A percentile compares a stretch with the other conserved stretches of the same genome.
Evolutionary conservation across 2,888 invertebrate genomes (phyloP).

Genomic region (Stenotaenia linearis): DNA sequence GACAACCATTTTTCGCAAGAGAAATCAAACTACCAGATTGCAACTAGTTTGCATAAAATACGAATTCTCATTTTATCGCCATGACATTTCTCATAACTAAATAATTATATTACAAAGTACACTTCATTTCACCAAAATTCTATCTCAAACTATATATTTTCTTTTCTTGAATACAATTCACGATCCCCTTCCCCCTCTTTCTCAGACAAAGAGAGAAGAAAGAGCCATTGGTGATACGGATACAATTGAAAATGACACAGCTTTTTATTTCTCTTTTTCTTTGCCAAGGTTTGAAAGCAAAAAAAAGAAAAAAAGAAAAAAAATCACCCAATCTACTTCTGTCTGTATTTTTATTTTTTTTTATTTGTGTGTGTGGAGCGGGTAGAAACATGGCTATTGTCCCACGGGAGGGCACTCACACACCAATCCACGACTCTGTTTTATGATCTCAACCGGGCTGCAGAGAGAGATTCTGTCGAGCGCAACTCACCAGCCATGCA

Average conservation of each 20-base stretch:
- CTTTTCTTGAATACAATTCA: background rate
- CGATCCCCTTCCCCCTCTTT: background rate
- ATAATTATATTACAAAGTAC: background rate
- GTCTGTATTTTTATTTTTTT: background rate
- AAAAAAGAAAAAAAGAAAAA: background rate
- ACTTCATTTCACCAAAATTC: background rate
- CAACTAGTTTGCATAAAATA: background rate
- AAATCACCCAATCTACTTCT: background rate
- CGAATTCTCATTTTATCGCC: background rate
- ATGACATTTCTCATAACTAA: background rate
- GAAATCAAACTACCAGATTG: background rate
- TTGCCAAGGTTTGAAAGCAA: background rate
- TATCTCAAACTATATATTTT: background rate
- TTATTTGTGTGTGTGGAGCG: background rate
- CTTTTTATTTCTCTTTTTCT: background rate
- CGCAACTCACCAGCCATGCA: slow-evolving; percentile 10
- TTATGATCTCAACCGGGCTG: background rate
- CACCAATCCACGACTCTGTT: slow-evolving; percentile 6
- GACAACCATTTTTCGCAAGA: background rate
- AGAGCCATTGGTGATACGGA: slow-evolving; percentile 15
- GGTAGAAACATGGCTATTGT: background rate
- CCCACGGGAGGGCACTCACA: slow-evolving; percentile 14
- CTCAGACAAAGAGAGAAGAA: background rate
- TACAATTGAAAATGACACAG: slow-evolving; percentile 23
- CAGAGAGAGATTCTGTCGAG: slow-evolving; percentile 1